A percentile compares a stretch with the other conserved stretches of the same genome.
Evolutionary conservation across 2,888 invertebrate genomes (phyloP).

Genomic region (Hydrotaea cyrtoneurina): DNA sequence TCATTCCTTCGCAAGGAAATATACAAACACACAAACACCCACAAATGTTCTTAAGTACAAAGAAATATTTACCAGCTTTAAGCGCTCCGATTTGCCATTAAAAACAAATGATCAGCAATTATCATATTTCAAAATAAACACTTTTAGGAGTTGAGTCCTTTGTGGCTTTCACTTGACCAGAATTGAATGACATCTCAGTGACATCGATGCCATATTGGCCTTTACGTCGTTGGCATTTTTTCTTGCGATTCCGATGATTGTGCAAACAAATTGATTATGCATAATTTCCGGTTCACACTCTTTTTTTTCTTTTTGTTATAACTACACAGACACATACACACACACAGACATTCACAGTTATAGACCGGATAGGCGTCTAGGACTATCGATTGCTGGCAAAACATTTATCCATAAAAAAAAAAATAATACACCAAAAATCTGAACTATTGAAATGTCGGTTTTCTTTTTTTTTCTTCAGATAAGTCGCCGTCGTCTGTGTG

Average conservation of each 20-base stretch:
- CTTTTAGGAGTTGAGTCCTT: not conserved
- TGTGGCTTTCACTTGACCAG: not conserved
- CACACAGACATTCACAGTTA: not conserved
- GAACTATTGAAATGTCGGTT: not conserved
- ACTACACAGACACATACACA: too few relatives aligned
- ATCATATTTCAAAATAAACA: conserved; percentile 28
- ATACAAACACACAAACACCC: conserved; percentile 1
- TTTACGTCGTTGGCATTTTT: not conserved
- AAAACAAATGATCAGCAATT: not conserved
- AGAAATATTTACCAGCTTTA: conserved; percentile 26
- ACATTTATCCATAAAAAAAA: conserved; percentile 23
- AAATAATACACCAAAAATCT: conserved; percentile 6
- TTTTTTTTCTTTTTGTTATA: too few relatives aligned
- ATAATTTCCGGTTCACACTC: conserved; percentile 48
- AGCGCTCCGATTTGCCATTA: not conserved
- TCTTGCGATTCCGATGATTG: conserved; percentile 11
- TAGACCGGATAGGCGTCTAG: not conserved
- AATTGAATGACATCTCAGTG: not conserved
- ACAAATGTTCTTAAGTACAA: not conserved
- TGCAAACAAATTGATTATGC: conserved; percentile 53
- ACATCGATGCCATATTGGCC: not conserved
- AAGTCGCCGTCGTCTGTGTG: not conserved
- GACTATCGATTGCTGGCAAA: not conserved
- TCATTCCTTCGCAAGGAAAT: not conserved
- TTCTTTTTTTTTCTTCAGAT: conserved; percentile 2